These are phyloP conservation scores for Nothobranchius furzeri DNA, from an alignment of 2,113 vertebrate species.

Conservation along the genomic window DNA sequence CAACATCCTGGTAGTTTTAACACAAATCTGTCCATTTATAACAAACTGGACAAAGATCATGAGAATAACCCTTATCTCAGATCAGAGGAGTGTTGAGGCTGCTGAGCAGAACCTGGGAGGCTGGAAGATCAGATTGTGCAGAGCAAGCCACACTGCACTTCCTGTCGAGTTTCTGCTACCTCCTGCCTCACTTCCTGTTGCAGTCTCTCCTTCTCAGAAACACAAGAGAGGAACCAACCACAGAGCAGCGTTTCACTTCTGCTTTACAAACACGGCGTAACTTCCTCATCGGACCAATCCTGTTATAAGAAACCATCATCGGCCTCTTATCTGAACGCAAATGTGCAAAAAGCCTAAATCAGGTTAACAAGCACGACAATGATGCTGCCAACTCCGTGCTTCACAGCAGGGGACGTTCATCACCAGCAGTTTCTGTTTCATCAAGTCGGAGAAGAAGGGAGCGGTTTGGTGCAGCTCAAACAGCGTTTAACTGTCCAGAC, in stretches of 20 bases:
- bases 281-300: slow-evolving; percentile 44
- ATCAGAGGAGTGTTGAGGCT: too few species aligned
- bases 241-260: slow-evolving; percentile 67
- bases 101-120: too few species aligned
- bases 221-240: slow-evolving; percentile 55
- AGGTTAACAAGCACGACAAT: background rate
- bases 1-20: too few species aligned
- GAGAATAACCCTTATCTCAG: too few species aligned
- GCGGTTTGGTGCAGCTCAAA: background rate
- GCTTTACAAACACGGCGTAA: slow-evolving; percentile 32
- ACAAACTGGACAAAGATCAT: too few species aligned
- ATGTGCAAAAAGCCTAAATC: background rate
- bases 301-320: background rate
- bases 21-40: too few species aligned
- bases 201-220: slow-evolving; percentile 61
- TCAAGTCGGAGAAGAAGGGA: background rate
- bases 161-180: slow-evolving; percentile 34
- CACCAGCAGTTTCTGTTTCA: background rate
- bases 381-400: background rate
- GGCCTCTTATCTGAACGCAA: background rate
- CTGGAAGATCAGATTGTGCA: background rate
- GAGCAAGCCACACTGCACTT: slow-evolving; percentile 39
- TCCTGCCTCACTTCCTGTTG: slow-evolving; percentile 69
- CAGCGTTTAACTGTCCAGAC: background rate
- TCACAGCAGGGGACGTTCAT: background rate